These are phyloP conservation scores for Melanerpes aurifrons DNA, from an alignment of 2,113 vertebrate genomes.

Conservation along the genomic window DNA sequence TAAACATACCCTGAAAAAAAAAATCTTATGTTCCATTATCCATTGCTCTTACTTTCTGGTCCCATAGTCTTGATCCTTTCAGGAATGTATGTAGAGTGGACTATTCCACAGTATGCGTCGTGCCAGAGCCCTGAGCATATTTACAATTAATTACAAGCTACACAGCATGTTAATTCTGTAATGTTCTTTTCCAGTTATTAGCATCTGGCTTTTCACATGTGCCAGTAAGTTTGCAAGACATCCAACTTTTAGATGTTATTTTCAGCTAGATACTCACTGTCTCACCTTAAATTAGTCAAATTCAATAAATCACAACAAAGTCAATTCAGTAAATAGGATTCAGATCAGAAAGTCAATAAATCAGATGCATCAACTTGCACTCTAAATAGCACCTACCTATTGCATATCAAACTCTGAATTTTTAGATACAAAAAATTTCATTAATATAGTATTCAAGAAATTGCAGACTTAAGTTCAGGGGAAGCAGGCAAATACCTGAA, in stretches of 20 bases:
- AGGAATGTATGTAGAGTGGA: not conserved
- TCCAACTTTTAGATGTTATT: not conserved
- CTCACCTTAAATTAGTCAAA: not conserved
- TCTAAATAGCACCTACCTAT: not conserved
- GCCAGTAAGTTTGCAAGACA: not conserved
- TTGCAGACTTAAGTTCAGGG: not conserved
- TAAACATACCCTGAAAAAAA: not conserved
- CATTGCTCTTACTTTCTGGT: conserved; percentile 11
- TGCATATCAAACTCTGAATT: not conserved
- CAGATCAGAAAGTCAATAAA: not conserved
- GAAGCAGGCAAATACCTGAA: not conserved
- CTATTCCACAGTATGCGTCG: not conserved
- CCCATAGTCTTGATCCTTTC: not conserved
- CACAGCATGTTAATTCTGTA: not conserved
- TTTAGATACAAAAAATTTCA: not conserved
- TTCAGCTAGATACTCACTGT: not conserved
- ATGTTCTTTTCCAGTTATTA: not conserved
- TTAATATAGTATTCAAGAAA: not conserved
- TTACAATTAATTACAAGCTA: not conserved
- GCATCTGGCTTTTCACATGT: not conserved
- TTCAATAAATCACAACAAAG: not conserved
- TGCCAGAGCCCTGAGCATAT: not conserved
- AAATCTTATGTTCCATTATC: not conserved
- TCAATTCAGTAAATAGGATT: not conserved
- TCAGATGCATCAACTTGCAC: not conserved